Evolutionary conservation across 2,113 vertebrate species (phyloP), one percentile per base, ranked within the genome.

Genomic region (Phalacrocorax brasilianus): DNA sequence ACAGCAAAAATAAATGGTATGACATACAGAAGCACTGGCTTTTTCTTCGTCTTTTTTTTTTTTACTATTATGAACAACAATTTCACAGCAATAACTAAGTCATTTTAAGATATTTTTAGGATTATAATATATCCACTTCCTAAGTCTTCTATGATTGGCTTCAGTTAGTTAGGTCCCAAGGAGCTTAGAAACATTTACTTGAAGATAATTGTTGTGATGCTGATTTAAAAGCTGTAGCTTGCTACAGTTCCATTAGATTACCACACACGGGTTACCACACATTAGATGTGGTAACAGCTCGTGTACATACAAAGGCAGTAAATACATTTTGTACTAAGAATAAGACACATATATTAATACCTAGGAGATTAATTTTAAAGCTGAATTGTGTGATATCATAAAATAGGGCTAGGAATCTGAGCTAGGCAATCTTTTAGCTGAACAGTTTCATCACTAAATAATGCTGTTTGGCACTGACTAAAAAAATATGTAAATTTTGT

Each of bases 1-100:
- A 61, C 65, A 96, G 74, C 66, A 90, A 95, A 96, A 96, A 86
- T 65, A 93, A 95, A 88, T 42, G 38, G 23, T 58, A 45, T 59
- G 72, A 93, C 63, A 18, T 9, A 92, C 35, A 52, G 67, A 95
- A 77, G 11, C 67, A 77, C n/a, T 85, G 23, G 32, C 11, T 92
- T 93, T 93, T 94, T 80, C 49, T 82, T 50, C 8, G 19, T 49
- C 67, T 77, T 93, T 95, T 85, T 61, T 87, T 80, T 88, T 50
- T 91, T 94, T 93, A 59, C 27, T 88, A 72, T 72, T 81, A 81
- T 24, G 21, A 95, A 85, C 40, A 52, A 90, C 42, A 88, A 71
- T 71, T 83, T 88, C 91, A 97, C 66, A 67, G 24, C 45, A 93
- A 49, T 75, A 85, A 58, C 13, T 22, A 94, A 93, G 30, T 71